phyloP scores from a whole-genome alignment of 1,140 invertebrate genomes.

The Drosophila sechellia region DNA sequence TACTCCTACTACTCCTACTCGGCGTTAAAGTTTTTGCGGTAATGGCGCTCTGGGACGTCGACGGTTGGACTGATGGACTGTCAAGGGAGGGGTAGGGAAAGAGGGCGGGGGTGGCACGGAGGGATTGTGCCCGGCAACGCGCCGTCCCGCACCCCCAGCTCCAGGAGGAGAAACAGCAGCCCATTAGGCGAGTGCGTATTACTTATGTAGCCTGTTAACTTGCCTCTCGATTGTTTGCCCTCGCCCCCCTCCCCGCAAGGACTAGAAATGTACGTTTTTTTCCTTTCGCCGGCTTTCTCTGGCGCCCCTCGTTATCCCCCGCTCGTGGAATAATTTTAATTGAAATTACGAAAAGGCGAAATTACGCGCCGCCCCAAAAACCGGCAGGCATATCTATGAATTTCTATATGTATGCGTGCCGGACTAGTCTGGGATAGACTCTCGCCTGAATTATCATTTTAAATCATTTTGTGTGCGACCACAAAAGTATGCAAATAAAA shows the following conservation, averaged over 20 bases:
- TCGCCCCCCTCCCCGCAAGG: slow-evolving; percentile 25
- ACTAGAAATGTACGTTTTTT: slow-evolving; percentile 26
- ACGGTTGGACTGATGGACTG: slow-evolving; percentile 49
- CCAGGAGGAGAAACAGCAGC: slow-evolving; percentile 37
- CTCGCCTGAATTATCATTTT: slow-evolving; percentile 70
- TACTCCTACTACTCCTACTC: slow-evolving; percentile 49
- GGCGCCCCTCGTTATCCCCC: not conserved
- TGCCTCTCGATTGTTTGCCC: slow-evolving; percentile 70
- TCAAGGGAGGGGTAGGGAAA: slow-evolving; percentile 17
- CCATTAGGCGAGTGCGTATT: slow-evolving; percentile 77
- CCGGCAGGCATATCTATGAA: not conserved
- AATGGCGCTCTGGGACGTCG: slow-evolving; percentile 74
- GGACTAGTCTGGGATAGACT: not conserved
- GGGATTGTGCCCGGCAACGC: slow-evolving; percentile 10
- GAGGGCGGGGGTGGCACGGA: not conserved
- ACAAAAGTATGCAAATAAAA: slow-evolving; percentile 78
- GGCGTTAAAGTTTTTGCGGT: slow-evolving; percentile 79
- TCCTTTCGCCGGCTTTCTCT: not conserved
- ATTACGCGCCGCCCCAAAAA: slow-evolving; percentile 52
- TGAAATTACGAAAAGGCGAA: slow-evolving; percentile 74
- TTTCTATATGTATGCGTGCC: not conserved
- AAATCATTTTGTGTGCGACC: slow-evolving; percentile 72
- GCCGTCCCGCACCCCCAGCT: no score
- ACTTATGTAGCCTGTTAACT: slow-evolving; percentile 75
- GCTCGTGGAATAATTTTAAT: slow-evolving; percentile 78